Percentiles rank a stretch among this genome's conserved stretches.
phyloP scores from a whole-genome alignment of 2,113 vertebrate species.

The Eurystomus gularis region DNA sequence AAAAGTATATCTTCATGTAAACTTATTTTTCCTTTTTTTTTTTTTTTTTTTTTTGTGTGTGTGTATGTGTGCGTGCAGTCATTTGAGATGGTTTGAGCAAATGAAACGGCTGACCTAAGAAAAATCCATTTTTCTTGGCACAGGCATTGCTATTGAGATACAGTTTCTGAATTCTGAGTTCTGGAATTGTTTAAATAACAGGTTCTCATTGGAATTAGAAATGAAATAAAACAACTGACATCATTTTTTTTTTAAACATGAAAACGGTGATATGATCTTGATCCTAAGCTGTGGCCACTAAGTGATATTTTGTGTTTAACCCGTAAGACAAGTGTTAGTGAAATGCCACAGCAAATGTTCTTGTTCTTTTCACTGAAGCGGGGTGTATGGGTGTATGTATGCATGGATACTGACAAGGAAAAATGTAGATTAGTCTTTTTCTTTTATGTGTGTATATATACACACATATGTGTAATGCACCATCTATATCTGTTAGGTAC shows the following conservation, averaged over 20 bases:
- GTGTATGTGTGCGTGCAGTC: accelerated
- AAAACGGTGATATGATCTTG: not conserved
- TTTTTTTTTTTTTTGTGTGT: not conserved
- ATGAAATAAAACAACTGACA: not conserved
- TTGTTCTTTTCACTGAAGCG: not conserved
- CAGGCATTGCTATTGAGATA: not conserved
- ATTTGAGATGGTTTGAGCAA: not conserved
- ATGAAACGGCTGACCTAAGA: not conserved
- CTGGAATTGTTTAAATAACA: not conserved
- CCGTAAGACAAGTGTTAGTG: not conserved
- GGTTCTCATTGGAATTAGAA: not conserved
- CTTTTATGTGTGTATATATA: accelerated
- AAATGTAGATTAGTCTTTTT: not conserved
- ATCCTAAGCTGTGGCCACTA: not conserved
- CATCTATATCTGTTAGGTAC: not conserved
- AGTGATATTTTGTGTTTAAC: not conserved
- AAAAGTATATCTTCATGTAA: not conserved
- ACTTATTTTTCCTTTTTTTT: not conserved
- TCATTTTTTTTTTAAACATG: not conserved
- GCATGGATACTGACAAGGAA: not conserved
- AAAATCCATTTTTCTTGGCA: not conserved
- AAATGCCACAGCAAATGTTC: not conserved
- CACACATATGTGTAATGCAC: not conserved
- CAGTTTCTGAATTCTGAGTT: not conserved
- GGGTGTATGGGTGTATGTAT: not conserved